Base-by-base conservation (phyloP, 1,140 invertebrate species). In the Matsumurasca onukii region DNA sequence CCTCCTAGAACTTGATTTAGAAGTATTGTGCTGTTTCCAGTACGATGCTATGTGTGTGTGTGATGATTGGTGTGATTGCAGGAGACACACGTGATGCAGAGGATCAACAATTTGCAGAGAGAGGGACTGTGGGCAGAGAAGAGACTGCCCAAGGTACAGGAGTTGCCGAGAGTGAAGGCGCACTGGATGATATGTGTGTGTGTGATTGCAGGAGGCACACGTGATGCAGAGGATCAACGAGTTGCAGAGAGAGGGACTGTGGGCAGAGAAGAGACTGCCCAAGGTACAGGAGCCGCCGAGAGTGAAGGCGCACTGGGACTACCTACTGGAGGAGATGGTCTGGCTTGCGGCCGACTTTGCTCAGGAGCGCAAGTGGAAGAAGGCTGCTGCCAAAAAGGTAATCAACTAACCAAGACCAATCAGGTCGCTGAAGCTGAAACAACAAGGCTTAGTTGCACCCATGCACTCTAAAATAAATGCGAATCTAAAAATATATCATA, bases 271-370 rank as follows among this genome's bases (percentile, higher is more conserved):
- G 78, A 84, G 95, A 71, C 82, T 98, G 76, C 95, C 96, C 1
- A 97, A 97, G 83, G 86, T 97, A 25, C 88, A 94, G 75, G 96
- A 98, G 82, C 92, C 94, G 67, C 85, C 89, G 49, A 83, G 95
- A 73, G 83, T 87, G 20, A 98, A 98, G 83, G 90, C 91, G n/a
- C 97, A 99, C 78, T 99, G 97, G 97, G 98, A 99, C 79, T 99
- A 97, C 80, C 84, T 99, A 59, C 79, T 99, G 12, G 98, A 99
- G 80, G 98, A 99, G 82, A 98, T 99, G 94, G 90, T 91, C 25
- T 99, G 98, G 98, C 83, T 99, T 63, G 93, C 96, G 39, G 91
- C 94, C 22, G 97, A 99, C 82, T 99, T 99, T 85, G 92, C 92
- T 31, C 93, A 98, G 79, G 97, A 99, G 81, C 84, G 96, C 59